Conservation (phyloP, 23 tunicate species). For the Aplidium turbinatum region DNA sequence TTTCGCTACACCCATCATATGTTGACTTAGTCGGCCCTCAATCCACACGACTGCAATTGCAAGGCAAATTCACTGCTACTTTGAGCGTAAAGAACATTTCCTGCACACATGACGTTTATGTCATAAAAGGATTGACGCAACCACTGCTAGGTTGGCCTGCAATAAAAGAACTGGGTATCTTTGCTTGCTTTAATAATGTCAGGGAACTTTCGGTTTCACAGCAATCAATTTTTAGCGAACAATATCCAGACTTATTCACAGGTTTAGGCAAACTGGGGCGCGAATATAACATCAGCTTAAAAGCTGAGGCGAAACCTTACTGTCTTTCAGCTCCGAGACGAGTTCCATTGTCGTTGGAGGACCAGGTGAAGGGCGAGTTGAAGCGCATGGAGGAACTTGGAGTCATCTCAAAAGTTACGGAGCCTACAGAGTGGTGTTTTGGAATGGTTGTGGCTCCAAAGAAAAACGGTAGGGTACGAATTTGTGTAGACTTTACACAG, state of each 20-base stretch:
- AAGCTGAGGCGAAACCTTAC: slow-evolving; percentile 39
- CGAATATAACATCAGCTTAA: slow-evolving; percentile 5
- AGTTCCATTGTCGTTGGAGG: slow-evolving; percentile 23
- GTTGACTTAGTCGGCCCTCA: no score
- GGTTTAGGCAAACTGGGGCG: slow-evolving; percentile 32
- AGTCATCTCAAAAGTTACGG: slow-evolving; percentile 12
- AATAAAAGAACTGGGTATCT: no score
- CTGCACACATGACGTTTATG: no score
- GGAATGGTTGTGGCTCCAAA: slow-evolving; percentile 50
- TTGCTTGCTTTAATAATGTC: no score
- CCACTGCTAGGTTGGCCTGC: no score
- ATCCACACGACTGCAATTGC: no score
- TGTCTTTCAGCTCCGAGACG: slow-evolving; percentile 38
- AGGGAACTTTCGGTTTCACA: no score
- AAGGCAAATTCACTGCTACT: no score
- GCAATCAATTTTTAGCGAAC: no score
- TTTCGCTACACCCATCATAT: no score
- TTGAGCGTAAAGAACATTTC: no score
- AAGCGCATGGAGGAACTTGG: slow-evolving; percentile 20
- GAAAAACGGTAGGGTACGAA: slow-evolving; percentile 27
- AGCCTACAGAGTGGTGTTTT: slow-evolving; percentile 40
- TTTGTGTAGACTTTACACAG: slow-evolving; percentile 44
- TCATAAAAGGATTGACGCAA: no score
- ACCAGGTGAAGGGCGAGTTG: slow-evolving; percentile 13
- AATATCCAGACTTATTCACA: slow-evolving; percentile 8